Evolutionary conservation across 1,140 invertebrate species (phyloP), one percentile per base, ranked within the genome.

Genomic region (Drosophila auraria): DNA sequence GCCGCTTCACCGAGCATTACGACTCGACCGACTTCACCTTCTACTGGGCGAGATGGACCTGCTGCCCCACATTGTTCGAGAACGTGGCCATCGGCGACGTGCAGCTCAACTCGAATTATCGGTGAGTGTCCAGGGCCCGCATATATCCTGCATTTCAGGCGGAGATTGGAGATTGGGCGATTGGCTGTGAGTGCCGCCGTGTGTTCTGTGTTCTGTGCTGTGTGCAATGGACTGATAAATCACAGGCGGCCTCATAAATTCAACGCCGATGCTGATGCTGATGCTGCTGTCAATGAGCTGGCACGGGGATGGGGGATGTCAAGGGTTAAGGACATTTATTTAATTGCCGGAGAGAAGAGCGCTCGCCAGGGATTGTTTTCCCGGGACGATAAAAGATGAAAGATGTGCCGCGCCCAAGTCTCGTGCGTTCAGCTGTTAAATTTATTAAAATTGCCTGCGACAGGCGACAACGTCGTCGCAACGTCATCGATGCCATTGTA

Each of bases 31-130:
- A 94, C 75, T 94, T 94, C 75, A 95, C 95, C 40, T 97, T 96
- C 94, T 97, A 96, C 93, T 97, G 97, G 97, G 95, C 95, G 6
- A 93, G 96, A 47, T 92, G 90, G 91, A 93, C 92, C 50, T 96
- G 94, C 78, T 94, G 94, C 74, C 94, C 93, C 12, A 94, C 94
- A 72, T 94, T 94, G 80, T 95, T 95, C 87, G 96, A 97, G 93
- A 97, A 97, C 87, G 96, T 97, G 27, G 97, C 96, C 79, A 96
- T 97, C 82, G 95, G 95, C 72, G 94, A 95, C 74, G 95, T 95
- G 53, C 95, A 96, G 36, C 94, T 97, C 65, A 96, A 96, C 91
- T 95, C 94, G 65, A 96, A 96, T 93, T 97, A 97, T 94, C 95
- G 94, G 96, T 97, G 94, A 95, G 94, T 93, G 50, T 59, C 53